A percentile compares a stretch with the other conserved stretches of the same genome.
phyloP scores from a whole-genome alignment of 2,888 invertebrate genomes.

The Torymus aiolomorphi region DNA sequence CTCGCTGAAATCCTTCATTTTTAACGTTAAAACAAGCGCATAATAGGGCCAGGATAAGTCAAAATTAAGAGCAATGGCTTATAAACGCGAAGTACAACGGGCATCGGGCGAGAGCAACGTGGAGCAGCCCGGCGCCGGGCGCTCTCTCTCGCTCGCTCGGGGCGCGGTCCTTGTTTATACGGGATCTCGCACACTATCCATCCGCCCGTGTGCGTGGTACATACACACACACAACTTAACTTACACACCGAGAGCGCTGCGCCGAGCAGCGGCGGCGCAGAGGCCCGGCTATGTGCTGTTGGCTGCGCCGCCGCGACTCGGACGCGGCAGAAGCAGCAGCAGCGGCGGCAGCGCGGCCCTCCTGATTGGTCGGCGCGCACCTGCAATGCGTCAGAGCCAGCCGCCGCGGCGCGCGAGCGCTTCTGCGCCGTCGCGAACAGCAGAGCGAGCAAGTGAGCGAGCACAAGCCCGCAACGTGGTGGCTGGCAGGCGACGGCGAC shows the following conservation, averaged over 20 bases:
- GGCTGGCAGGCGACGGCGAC: no score
- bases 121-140: neutral
- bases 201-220: no score
- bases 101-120: no score
- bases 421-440: constrained; percentile 72
- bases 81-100: no score
- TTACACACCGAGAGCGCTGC: neutral
- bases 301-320: neutral
- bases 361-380: constrained; percentile 88
- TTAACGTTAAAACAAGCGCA: no score
- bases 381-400: constrained; percentile 86
- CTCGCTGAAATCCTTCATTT: no score
- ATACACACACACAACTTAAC: neutral
- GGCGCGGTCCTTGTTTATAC: constrained; percentile 84
- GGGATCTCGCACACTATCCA: constrained; percentile 70
- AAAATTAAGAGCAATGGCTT: no score
- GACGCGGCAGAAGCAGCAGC: constrained; percentile 28
- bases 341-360: constrained; percentile 71
- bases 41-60: no score
- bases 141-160: constrained; percentile 62
- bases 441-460: constrained; percentile 36
- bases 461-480: no score
- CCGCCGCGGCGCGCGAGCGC: constrained; percentile 71
- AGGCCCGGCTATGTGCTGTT: neutral
- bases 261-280: neutral